Percentiles rank a stretch among this genome's conserved stretches.
These are phyloP conservation scores for Poeciliopsis presidionis DNA, from an alignment of 2,797 vertebrate species.

Conservation along the genomic window DNA sequence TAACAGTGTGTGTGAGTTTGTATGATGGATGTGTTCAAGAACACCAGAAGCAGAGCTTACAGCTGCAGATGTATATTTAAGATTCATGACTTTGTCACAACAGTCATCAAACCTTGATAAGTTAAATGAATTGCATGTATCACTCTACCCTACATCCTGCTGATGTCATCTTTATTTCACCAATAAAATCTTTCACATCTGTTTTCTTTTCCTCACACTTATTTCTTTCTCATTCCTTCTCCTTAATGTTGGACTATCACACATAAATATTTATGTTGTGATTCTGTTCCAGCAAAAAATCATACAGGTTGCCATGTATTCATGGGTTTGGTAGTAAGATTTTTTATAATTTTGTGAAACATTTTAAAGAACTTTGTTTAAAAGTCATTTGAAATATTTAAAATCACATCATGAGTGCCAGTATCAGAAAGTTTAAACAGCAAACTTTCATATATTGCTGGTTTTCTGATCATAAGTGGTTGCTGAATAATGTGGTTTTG, in stretches of 20 bases:
- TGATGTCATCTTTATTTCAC: neutral
- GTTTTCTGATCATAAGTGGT: constrained; percentile 13
- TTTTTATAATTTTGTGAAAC: neutral
- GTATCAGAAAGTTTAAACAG: neutral
- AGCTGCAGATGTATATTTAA: neutral
- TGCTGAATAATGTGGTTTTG: constrained; percentile 31
- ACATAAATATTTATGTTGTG: neutral
- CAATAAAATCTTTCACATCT: neutral
- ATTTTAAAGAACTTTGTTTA: neutral
- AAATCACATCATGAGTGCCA: neutral
- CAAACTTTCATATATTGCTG: neutral
- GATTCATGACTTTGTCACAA: neutral
- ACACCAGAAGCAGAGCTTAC: neutral
- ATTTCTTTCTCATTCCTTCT: neutral
- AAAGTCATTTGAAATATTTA: neutral
- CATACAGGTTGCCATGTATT: neutral
- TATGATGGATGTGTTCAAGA: neutral
- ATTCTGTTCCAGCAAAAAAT: neutral
- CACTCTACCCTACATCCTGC: neutral
- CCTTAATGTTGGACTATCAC: neutral
- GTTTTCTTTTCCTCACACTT: neutral
- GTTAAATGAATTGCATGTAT: neutral
- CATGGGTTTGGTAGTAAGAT: neutral
- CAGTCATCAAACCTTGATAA: neutral
- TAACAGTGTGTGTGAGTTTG: neutral